Evolutionary conservation across 30 jellyfish, hydroid and myxozoan genomes (phyloP).

Genomic region (Nemopilema nomurai): DNA sequence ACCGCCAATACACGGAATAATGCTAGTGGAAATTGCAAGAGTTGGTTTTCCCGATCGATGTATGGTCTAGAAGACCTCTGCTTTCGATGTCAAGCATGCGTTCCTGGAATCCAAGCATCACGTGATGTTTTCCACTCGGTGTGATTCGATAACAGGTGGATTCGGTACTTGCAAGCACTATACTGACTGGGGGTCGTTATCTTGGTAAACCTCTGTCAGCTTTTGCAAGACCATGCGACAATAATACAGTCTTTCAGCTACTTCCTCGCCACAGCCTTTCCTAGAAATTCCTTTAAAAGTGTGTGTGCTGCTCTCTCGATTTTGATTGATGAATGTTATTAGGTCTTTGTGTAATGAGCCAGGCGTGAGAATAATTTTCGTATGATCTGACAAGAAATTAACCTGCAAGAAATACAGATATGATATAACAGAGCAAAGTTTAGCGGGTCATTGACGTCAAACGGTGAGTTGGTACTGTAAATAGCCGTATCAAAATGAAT

Average conservation of each 20-base stretch:
- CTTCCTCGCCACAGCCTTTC: constrained; percentile 90
- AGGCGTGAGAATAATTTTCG: constrained; percentile 87
- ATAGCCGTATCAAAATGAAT: neutral
- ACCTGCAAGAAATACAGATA: constrained; percentile 59
- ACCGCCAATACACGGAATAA: neutral
- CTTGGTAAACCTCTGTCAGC: constrained; percentile 83
- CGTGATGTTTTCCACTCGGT: too few species aligned
- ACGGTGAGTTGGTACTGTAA: too few species aligned
- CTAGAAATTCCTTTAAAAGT: constrained; percentile 63
- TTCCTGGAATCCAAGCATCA: too few species aligned
- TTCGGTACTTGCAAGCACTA: neutral
- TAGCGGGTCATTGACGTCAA: too few species aligned
- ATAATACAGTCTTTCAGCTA: constrained; percentile 87
- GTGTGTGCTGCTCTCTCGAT: constrained; percentile 77
- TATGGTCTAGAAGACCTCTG: neutral
- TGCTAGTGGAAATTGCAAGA: neutral
- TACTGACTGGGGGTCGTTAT: constrained; percentile 26
- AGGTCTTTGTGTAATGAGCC: constrained; percentile 59
- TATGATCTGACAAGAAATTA: constrained; percentile 89
- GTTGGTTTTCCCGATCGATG: neutral
- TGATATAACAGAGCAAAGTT: too few species aligned
- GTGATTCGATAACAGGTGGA: neutral
- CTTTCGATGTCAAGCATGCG: neutral
- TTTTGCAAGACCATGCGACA: constrained; percentile 93
- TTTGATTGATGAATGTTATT: constrained; percentile 77